Conservation (phyloP, 2,888 invertebrate species). For the Amphimallon solstitiale region DNA sequence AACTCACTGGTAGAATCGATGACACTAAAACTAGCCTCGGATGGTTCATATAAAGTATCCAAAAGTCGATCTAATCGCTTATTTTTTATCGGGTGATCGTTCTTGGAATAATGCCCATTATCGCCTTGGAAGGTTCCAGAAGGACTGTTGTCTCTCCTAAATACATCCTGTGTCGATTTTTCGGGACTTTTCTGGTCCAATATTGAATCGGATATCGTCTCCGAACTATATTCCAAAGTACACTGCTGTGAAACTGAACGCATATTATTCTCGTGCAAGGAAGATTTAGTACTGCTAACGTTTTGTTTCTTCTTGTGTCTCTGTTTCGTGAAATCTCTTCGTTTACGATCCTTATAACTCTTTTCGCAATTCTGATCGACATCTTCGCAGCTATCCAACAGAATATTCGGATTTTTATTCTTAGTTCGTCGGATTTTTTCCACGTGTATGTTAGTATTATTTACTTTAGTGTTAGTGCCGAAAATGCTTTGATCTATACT, state of each 20-base stretch:
- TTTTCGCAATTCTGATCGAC: slow-evolving; percentile 58
- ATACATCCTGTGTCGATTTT: slow-evolving; percentile 58
- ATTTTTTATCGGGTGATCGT: background rate
- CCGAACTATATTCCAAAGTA: slow-evolving; percentile 75
- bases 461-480: slow-evolving; percentile 79
- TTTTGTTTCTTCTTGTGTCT: slow-evolving; percentile 53
- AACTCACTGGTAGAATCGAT: slow-evolving; percentile 54
- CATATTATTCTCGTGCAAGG: slow-evolving; percentile 61
- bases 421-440: slow-evolving; percentile 71
- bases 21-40: slow-evolving; percentile 50
- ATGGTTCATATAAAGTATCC: slow-evolving; percentile 41
- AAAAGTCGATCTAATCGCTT: slow-evolving; percentile 15
- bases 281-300: slow-evolving; percentile 40
- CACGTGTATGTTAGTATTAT: slow-evolving; percentile 83
- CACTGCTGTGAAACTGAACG: slow-evolving; percentile 77
- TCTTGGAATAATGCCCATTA: background rate
- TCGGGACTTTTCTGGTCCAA: slow-evolving; percentile 65
- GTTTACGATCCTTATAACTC: slow-evolving; percentile 55
- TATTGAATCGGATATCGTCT: slow-evolving; percentile 65
- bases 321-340: slow-evolving; percentile 50
- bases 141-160: slow-evolving; percentile 50
- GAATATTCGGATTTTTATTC: slow-evolving; percentile 73
- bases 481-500: slow-evolving; percentile 68
- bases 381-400: slow-evolving; percentile 73
- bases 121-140: slow-evolving; percentile 36